Evolutionary conservation across 2,888 invertebrate genomes (phyloP), one percentile per base, ranked within the genome.

Genomic region (Dendrolimus pini): DNA sequence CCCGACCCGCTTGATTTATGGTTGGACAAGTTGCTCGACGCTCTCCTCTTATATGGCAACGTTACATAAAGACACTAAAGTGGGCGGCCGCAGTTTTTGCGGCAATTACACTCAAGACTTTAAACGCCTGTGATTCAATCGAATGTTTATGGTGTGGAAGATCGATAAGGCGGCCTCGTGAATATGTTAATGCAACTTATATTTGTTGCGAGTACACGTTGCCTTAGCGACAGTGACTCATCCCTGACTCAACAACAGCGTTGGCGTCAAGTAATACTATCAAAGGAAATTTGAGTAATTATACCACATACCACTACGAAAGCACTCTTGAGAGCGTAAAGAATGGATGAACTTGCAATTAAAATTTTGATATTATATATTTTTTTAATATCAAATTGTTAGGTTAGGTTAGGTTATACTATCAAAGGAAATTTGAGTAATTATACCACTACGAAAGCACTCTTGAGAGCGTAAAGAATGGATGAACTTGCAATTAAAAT

Each of bases 151-250:
- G 65, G 68, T 69, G 65, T 66, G 72, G 60, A 65, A 68, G 77
- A 83, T 86, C 83, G 73, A 84, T 85, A 78, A 66, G 72, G 66
- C 70, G 74, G 63, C 82, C 80, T 85, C 82, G 77, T 76, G 65
- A 77, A 80, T 82, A 85, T 84, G 81, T 68, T 76, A 83, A 81
- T 82, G 67, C 65, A 62, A 64, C 64, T 61, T 30, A 30, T 30
- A 3, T 6, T 61, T 65, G 65, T 62, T 65, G 67, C 64, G 60
- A 65, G 65, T 64, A 47, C 47, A 12, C 65, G 83, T 83, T 63
- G 72, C 75, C 72, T 58, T 56, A 72, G 79, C 70, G 66, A 85
- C 80, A 61, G 68, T 86, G 85, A 86, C 70, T 87, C 85, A 85
- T 72, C 70, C 47, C 9, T 47, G 47, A 47, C 6, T 30, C 30